Conservation (phyloP, 2,113 vertebrate genomes). For the Probosciger aterrimus region DNA sequence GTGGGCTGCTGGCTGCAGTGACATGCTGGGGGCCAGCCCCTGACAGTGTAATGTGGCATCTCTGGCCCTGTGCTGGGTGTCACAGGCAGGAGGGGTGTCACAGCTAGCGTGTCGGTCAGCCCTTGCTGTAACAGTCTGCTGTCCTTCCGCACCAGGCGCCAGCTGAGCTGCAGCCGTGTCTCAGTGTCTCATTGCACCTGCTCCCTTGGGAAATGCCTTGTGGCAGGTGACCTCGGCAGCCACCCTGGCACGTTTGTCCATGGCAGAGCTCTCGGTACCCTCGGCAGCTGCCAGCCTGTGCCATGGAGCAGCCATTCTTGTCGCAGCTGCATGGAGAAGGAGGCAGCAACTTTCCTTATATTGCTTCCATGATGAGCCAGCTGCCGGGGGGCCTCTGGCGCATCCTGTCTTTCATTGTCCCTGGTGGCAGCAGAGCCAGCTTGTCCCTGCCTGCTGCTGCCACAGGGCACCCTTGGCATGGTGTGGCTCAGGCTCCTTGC, state of each 20-base stretch:
- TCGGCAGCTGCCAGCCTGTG: not conserved
- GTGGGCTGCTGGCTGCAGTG: not conserved
- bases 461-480: not conserved
- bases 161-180: not conserved
- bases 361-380: not conserved
- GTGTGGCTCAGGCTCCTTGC: not conserved
- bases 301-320: not conserved
- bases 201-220: not conserved
- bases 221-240: not conserved
- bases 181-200: fast-evolving
- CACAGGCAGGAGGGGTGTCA: not conserved
- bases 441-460: not conserved
- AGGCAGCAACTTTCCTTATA: not conserved
- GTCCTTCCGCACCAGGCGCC: not conserved
- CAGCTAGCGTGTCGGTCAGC: fast-evolving
- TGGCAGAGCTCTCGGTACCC: fast-evolving
- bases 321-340: not conserved
- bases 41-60: fast-evolving
- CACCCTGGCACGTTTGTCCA: fast-evolving
- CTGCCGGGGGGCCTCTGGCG: not conserved
- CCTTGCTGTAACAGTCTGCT: not conserved
- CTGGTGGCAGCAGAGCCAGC: not conserved
- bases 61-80: not conserved
- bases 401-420: fast-evolving
- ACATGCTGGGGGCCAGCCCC: not conserved